phyloP scores from a whole-genome alignment of 1,140 invertebrate genomes.

The Drosophila equinoxialis region DNA sequence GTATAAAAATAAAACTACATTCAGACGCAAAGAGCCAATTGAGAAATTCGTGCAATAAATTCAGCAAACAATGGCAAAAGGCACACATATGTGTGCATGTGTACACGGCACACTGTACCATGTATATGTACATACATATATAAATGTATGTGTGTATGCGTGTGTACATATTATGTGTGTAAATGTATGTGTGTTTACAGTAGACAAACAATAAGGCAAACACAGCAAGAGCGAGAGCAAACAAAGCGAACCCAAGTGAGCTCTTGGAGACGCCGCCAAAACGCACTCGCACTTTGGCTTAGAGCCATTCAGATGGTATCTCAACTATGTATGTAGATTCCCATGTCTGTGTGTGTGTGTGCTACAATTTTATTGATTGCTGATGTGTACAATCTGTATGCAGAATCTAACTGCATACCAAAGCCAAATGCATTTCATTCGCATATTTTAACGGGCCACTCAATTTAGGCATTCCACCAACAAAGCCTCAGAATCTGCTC shows the following conservation, averaged over 20 bases:
- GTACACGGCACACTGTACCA: slow-evolving; percentile 7
- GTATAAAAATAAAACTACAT: slow-evolving; percentile 68
- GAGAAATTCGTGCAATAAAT: slow-evolving; percentile 79
- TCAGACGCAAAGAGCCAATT: slow-evolving; percentile 71
- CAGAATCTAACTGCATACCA: slow-evolving; percentile 49
- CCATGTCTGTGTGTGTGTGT: slow-evolving; percentile 6
- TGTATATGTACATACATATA: neutral
- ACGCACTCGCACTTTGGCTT: slow-evolving; percentile 68
- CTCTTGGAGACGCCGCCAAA: slow-evolving; percentile 49
- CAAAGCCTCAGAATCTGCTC: slow-evolving; percentile 28
- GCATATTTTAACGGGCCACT: slow-evolving; percentile 61
- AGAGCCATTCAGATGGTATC: slow-evolving; percentile 46
- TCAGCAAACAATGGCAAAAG: slow-evolving; percentile 72
- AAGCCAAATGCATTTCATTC: slow-evolving; percentile 51
- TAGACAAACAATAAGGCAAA: slow-evolving; percentile 60
- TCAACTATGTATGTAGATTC: slow-evolving; percentile 7
- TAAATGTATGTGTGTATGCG: slow-evolving; percentile 11
- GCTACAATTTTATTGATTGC: slow-evolving; percentile 69
- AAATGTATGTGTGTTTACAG: slow-evolving; percentile 42
- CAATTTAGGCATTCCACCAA: slow-evolving; percentile 40
- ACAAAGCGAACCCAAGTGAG: slow-evolving; percentile 50
- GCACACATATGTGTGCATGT: slow-evolving; percentile 47
- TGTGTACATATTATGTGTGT: slow-evolving; percentile 2
- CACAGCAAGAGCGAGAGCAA: slow-evolving; percentile 34
- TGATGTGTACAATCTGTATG: slow-evolving; percentile 60